Evolutionary conservation across 1,140 invertebrate genomes (phyloP), one percentile per base, ranked within the genome.

Genomic region (Liolophura sinensis): DNA sequence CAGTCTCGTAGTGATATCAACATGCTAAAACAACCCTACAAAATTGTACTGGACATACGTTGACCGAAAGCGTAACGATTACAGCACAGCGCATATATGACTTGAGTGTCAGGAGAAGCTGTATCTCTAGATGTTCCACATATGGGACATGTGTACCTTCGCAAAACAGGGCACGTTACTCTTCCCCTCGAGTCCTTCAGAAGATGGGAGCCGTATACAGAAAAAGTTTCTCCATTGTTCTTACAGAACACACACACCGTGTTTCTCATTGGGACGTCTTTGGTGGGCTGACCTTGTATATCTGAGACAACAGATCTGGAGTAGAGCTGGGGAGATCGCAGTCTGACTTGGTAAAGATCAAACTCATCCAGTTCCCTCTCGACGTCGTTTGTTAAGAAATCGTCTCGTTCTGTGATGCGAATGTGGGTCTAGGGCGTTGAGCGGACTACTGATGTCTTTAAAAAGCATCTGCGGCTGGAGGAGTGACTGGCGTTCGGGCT

Each of bases 131-230:
- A 85, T 0, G 81, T 85, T 0, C 84, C 83, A 74, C 88, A 89
- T 0, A 79, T 76, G 7, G 83, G 79, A 75, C 88, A 89, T 0
- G 79, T 75, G 73, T 87, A 84, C 14, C 77, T 82, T 31, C 84
- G 65, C 49, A 89, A 70, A 48, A 89, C 84, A 0, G 88, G 88
- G 61, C 88, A 89, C 0, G 76, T 81, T 0, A 88, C 83, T 11
- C 84, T 79, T 0, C 74, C 73, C 14, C 70, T 65, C 0, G 31
- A 46, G 65, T 85, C 81, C 57, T 78, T 78, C n/a, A 84, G 56
- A 16, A 62, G 56, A 74, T 89, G 88, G 5, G 75, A 83, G 58
- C 76, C 76, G 67, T 86, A 88, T 9, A 88, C 82, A 11, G 74
- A 50, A 6, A 79, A 70, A 6, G 77, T 74, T 72, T 89, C 87